Base-by-base conservation (phyloP, 2,797 vertebrate species). In the Salmo trutta region DNA sequence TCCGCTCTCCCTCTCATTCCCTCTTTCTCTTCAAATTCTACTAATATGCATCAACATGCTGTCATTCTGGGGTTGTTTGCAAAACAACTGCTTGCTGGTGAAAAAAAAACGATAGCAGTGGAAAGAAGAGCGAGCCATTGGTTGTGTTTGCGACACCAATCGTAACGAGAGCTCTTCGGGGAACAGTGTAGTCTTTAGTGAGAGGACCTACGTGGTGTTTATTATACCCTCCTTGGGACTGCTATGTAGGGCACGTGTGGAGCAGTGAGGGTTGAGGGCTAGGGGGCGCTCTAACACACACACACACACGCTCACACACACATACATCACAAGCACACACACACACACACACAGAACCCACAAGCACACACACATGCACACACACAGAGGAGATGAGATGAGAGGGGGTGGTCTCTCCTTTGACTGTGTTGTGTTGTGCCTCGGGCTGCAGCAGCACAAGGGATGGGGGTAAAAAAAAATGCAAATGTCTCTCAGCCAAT, bases 191-290 rank as follows among this genome's bases (percentile, higher is more conserved):
- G 88, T 92, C 91, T 93, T 94, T 92, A 93, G 93, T 93, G 90
- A 88, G 85, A 93, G 89, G 90, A 91, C 90, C 88, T 90, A 90
- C 84, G 31, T 81, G 3, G 8, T 54, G 17, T 82, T 92, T 93
- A 93, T 94, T 93, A 89, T 91, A 92, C 91, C 93, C 93, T 94
- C 93, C 80, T 85, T 87, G 92, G 93, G 91, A 93, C 91, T 90
- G 89, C 91, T 92, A 93, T 94, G 92, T 94, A 94, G 93, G 93
- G 90, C 92, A 93, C 86, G 88, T 88, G 89, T 89, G 85, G 88
- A 91, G 87, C 83, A 87, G 79, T 76, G 27, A 73, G 59, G 59
- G n/a, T 56, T 41, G 59, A 79, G 68, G 87, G 91, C 90, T 92
- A 93, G 92, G 91, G 91, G 92, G 91, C 91, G 91, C 90, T 89